Conservation (phyloP, 2,797 vertebrate genomes). For the Leptatherina wallacei region DNA sequence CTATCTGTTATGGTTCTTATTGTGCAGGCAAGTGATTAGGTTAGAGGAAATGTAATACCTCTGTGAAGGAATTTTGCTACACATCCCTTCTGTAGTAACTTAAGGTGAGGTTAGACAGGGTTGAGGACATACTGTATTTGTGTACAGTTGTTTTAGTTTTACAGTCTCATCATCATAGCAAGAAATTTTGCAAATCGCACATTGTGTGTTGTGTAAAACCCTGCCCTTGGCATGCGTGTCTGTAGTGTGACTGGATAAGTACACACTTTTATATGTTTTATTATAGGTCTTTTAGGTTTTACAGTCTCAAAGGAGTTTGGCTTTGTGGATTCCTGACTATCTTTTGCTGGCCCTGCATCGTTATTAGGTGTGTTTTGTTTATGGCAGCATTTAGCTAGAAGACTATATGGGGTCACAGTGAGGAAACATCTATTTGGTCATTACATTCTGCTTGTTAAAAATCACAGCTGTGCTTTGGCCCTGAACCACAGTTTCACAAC, state of each 20-base stretch:
- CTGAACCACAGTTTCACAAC: conserved; percentile 10
- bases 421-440: conserved; percentile 59
- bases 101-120: conserved; percentile 33
- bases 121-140: conserved; percentile 41
- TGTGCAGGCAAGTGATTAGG: conserved; percentile 75
- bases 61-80: conserved; percentile 62
- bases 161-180: conserved; percentile 24
- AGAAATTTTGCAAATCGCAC: conserved; percentile 18
- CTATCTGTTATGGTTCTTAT: conserved; percentile 80
- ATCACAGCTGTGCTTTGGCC: conserved; percentile 59
- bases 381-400: conserved; percentile 64
- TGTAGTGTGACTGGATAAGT: conserved; percentile 8
- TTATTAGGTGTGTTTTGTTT: conserved; percentile 70
- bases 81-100: conserved; percentile 50
- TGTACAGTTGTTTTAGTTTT: conserved; percentile 26
- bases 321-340: conserved; percentile 41
- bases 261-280: conserved; percentile 24
- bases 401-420: conserved; percentile 53
- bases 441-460: conserved; percentile 60
- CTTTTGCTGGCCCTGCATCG: conserved; percentile 54
- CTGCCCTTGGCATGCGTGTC: conserved; percentile 1
- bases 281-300: conserved; percentile 39
- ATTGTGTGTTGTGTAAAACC: conserved; percentile 11
- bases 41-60: conserved; percentile 80
- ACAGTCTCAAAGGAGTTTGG: conserved; percentile 33